phyloP scores from a whole-genome alignment of 1,140 invertebrate species.

The Thaumatotibia leucotreta region DNA sequence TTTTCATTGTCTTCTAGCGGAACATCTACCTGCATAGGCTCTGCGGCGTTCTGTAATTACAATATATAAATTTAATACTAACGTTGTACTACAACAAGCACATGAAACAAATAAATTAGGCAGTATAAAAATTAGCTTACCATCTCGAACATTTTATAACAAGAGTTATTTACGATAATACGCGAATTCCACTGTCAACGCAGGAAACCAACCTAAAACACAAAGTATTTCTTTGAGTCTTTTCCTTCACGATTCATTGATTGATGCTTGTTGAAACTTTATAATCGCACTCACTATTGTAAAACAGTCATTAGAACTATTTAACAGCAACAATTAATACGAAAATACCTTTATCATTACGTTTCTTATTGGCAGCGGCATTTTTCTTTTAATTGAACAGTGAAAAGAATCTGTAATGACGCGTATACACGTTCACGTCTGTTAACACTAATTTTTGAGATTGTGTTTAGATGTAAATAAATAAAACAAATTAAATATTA shows the following conservation, averaged over 20 bases:
- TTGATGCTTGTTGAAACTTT: neutral
- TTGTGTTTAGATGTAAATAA: neutral
- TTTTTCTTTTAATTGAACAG: conserved; percentile 69
- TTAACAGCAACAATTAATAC: conserved; percentile 44
- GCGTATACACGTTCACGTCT: neutral
- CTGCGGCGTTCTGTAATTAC: conserved; percentile 83
- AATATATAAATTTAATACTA: neutral
- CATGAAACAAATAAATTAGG: neutral
- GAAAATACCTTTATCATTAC: conserved; percentile 77
- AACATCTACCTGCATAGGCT: conserved; percentile 98
- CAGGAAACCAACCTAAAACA: conserved; percentile 76
- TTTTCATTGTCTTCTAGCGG: conserved; percentile 97
- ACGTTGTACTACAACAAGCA: neutral
- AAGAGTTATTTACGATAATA: conserved; percentile 62
- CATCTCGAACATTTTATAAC: conserved; percentile 70
- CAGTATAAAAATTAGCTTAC: conserved; percentile 36
- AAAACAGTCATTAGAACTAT: conserved; percentile 19
- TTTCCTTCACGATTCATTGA: neutral
- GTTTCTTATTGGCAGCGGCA: conserved; percentile 76
- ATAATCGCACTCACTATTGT: conserved; percentile 29
- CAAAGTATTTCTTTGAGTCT: conserved; percentile 35
- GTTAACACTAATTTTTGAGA: too few relatives aligned
- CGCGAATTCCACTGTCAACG: conserved; percentile 71
- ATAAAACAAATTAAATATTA: neutral
- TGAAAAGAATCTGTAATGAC: neutral